phyloP scores from a whole-genome alignment of 2,113 vertebrate genomes.

The Syngnathus scovelli region DNA sequence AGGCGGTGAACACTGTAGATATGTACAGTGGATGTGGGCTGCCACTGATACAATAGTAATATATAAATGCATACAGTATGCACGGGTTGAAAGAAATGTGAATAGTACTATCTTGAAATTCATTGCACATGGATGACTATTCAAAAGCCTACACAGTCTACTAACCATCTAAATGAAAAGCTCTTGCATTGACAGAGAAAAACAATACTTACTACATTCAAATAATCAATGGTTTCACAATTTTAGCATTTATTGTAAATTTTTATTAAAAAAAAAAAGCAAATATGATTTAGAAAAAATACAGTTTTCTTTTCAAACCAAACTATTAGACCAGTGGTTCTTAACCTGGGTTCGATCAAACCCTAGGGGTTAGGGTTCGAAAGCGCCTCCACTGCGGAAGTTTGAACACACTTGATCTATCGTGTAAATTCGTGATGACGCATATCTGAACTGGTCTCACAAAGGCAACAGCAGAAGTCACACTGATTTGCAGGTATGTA shows the following conservation, averaged over 20 bases:
- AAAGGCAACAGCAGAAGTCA: no score
- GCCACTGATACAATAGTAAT: conserved; percentile 43
- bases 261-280: conserved; percentile 47
- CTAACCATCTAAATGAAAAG: background rate
- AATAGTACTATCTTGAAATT: conserved; percentile 42
- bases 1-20: conserved; percentile 19
- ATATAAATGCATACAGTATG: conserved; percentile 61
- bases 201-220: background rate
- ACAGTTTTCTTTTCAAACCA: conserved; percentile 15
- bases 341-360: no score
- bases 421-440: no score
- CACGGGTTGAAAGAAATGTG: conserved; percentile 20
- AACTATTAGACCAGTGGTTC: background rate
- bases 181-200: background rate
- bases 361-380: no score
- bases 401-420: no score
- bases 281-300: conserved; percentile 43
- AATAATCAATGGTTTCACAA: no score
- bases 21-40: conserved; percentile 27
- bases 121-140: conserved; percentile 46
- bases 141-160: conserved; percentile 39
- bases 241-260: background rate
- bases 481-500: no score
- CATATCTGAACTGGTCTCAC: no score
- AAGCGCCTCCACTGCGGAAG: no score